These are phyloP conservation scores for Drosophila trapezifrons DNA, from an alignment of 1,140 invertebrate genomes.

Conservation along the genomic window DNA sequence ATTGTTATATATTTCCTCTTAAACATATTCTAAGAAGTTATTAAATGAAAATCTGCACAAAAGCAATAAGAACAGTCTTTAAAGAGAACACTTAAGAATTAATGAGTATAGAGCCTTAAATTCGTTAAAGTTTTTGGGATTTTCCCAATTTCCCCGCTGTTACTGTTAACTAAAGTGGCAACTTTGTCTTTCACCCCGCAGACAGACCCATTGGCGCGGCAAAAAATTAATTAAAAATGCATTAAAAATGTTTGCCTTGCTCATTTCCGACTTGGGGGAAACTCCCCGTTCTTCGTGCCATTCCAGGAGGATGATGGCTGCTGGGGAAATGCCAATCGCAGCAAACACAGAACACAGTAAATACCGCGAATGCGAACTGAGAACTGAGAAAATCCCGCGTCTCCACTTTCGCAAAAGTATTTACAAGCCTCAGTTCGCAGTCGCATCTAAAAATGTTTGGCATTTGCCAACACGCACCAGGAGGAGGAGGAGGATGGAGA, in stretches of 20 bases:
- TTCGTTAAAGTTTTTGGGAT: background rate
- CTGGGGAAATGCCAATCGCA: constrained; percentile 51
- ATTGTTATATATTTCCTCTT: too few relatives aligned
- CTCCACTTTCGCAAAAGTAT: constrained; percentile 77
- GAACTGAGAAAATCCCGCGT: constrained; percentile 71
- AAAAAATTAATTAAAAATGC: constrained; percentile 78
- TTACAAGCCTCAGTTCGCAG: constrained; percentile 78
- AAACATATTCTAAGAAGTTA: background rate
- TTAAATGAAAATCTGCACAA: background rate
- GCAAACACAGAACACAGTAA: constrained; percentile 44
- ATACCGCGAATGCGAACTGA: constrained; percentile 47
- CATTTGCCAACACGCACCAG: constrained; percentile 81
- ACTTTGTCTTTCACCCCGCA: constrained; percentile 28
- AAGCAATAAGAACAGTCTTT: background rate
- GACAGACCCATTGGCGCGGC: constrained; percentile 37
- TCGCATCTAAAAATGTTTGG: constrained; percentile 81
- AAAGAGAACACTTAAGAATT: background rate
- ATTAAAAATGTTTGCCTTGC: constrained; percentile 63
- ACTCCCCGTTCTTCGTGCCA: background rate
- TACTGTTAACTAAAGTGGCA: constrained; percentile 29
- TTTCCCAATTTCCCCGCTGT: background rate
- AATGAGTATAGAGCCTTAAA: background rate
- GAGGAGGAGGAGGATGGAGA: background rate
- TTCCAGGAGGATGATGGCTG: background rate
- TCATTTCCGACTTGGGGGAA: constrained; percentile 8